Conservation (phyloP, 2,888 invertebrate species). For the Tachina fera region DNA sequence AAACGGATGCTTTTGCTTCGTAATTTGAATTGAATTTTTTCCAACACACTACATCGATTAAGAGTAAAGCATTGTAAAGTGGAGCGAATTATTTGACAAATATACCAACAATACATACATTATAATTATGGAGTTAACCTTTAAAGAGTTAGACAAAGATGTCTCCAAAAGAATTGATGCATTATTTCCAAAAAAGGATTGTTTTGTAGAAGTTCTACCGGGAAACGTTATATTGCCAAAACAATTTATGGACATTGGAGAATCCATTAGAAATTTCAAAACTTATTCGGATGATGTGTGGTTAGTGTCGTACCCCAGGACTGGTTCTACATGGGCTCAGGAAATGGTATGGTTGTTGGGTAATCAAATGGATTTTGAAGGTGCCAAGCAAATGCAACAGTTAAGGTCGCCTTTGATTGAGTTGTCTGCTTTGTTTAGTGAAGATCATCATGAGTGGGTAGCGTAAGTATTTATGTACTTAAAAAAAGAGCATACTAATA, state of each 20-base stretch:
- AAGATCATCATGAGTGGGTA: slow-evolving; percentile 85
- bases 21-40: background rate
- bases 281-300: slow-evolving; percentile 91
- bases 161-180: slow-evolving; percentile 86
- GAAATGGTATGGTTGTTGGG: slow-evolving; percentile 96
- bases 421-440: slow-evolving; percentile 86
- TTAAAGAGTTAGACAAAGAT: slow-evolving; percentile 86
- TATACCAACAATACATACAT: slow-evolving; percentile 3
- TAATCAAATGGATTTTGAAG: slow-evolving; percentile 90
- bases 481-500: background rate
- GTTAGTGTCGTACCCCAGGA: slow-evolving; percentile 94
- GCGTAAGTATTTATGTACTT: slow-evolving; percentile 83
- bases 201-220: slow-evolving; percentile 89
- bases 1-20: slow-evolving; percentile 58
- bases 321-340: slow-evolving; percentile 96
- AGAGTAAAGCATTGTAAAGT: slow-evolving; percentile 16
- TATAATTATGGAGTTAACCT: slow-evolving; percentile 77
- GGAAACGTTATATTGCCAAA: slow-evolving; percentile 88
- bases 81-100: slow-evolving; percentile 5
- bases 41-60: background rate
- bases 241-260: slow-evolving; percentile 87
- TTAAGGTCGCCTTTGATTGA: slow-evolving; percentile 90
- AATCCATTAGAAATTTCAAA: slow-evolving; percentile 88
- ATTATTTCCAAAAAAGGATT: slow-evolving; percentile 87
- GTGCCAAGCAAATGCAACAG: slow-evolving; percentile 85